A percentile compares a stretch with the other conserved stretches of the same genome.
phyloP scores from a whole-genome alignment of 2,797 vertebrate species.

The Taeniopygia guttata region DNA sequence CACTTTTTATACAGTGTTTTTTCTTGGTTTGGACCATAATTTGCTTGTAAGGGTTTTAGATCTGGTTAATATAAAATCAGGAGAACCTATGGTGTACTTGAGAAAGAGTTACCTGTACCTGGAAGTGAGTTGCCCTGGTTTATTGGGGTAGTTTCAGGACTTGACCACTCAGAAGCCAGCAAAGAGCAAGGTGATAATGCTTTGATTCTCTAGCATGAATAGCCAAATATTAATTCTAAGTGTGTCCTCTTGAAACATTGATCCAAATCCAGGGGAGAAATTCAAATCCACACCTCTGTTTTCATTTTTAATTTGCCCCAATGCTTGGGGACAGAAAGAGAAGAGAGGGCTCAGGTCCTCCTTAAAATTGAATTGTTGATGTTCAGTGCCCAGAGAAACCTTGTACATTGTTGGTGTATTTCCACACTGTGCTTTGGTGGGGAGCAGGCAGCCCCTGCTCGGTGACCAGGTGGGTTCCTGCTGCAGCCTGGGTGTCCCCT shows the following conservation, averaged over 20 bases:
- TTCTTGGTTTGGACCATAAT: background rate
- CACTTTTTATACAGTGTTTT: background rate
- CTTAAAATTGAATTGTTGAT: background rate
- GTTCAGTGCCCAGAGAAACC: background rate
- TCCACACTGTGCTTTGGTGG: background rate
- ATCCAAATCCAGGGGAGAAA: background rate
- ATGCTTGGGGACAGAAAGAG: background rate
- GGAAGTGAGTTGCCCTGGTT: background rate
- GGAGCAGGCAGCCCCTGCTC: background rate
- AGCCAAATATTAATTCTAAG: accelerated
- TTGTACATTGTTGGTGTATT: accelerated
- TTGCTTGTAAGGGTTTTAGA: background rate
- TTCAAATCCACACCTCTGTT: background rate
- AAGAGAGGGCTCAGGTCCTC: background rate
- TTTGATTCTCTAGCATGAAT: background rate
- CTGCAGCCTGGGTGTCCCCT: background rate
- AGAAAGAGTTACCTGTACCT: background rate
- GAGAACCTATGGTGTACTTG: background rate
- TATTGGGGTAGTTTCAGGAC: background rate
- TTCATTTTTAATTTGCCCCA: background rate
- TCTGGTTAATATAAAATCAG: background rate
- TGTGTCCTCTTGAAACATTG: too few species aligned
- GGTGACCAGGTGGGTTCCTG: accelerated
- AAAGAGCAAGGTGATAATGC: background rate
- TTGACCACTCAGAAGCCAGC: background rate